phyloP scores from a whole-genome alignment of 2,797 vertebrate genomes.

The Sciaenops ocellatus region DNA sequence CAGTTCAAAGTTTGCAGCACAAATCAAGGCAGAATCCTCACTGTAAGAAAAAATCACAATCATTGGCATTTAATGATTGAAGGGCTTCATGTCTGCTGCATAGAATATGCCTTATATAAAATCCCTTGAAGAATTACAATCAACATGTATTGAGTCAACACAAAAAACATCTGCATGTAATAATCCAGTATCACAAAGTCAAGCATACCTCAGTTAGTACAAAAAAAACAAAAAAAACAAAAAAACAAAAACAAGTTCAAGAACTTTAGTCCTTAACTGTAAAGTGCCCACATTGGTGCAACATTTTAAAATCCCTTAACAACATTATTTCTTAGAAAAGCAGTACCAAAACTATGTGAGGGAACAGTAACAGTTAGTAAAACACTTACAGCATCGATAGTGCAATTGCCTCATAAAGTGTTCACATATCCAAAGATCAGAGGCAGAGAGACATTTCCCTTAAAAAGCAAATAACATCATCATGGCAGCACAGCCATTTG shows the following conservation, averaged over 20 bases:
- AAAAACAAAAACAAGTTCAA: neutral
- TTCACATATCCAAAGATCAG: slow-evolving; percentile 61
- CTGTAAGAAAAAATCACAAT: slow-evolving; percentile 5
- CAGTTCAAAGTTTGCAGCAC: slow-evolving; percentile 45
- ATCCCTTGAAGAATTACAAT: slow-evolving; percentile 54
- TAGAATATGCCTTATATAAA: slow-evolving; percentile 48
- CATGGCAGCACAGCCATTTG: slow-evolving; percentile 60
- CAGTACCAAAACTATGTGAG: slow-evolving; percentile 67
- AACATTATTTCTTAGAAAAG: slow-evolving; percentile 46
- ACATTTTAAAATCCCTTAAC: slow-evolving; percentile 63
- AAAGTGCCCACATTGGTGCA: slow-evolving; percentile 66
- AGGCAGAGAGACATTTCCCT: slow-evolving; percentile 62
- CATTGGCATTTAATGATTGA: slow-evolving; percentile 15
- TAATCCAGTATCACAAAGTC: slow-evolving; percentile 26
- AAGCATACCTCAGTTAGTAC: slow-evolving; percentile 37
- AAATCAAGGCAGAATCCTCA: slow-evolving; percentile 25
- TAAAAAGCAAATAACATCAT: slow-evolving; percentile 35
- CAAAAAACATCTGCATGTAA: slow-evolving; percentile 18
- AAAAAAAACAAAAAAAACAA: slow-evolving; percentile 25
- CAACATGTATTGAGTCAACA: slow-evolving; percentile 23
- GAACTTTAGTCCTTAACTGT: slow-evolving; percentile 18
- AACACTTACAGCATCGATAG: slow-evolving; percentile 63
- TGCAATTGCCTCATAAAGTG: slow-evolving; percentile 57
- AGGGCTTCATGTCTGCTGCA: slow-evolving; percentile 48
- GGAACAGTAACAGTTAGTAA: slow-evolving; percentile 37